Base-by-base conservation (phyloP, 2,113 vertebrate genomes). In the Myotis yumanensis region DNA sequence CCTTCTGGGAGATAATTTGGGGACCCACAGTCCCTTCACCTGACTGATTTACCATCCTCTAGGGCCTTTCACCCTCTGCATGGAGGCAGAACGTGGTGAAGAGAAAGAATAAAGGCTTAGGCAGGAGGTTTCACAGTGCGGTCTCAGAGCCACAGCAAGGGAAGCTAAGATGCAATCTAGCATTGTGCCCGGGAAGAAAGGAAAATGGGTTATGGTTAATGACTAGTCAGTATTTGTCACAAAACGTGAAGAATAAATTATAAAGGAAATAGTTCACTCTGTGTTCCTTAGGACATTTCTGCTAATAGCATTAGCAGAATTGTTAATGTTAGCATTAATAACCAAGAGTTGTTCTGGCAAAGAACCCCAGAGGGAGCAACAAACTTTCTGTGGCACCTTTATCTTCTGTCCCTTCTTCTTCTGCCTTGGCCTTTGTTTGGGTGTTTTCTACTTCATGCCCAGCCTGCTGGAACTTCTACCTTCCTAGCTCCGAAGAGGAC, bases 1-100 rank as follows among this genome's bases (percentile, higher is more conserved):
- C 32, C 80, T 86, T 88, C 81, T 90, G 71, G 90, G 59, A 82
- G 32, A 43, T 75, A 25, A 71, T 73, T n/a, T 90, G 75, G 52
- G 66, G 23, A 28, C 10, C 30, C 43, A 32, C 1, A 20, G 4
- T 71, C 43, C 23, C 92, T 94, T 88, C 16, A 69, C 9, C 35
- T 69, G 64, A 62, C 22, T 66, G 57, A 75, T 28, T 62, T 66
- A 11, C 57, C 32, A 32, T 62, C 40, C 40, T 75, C 30, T 75
- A 57, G 35, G 43, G 72, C 32, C 35, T 93, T 35, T 46, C 15
- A 7, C 73, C 25, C 59, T 17, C 59, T 54, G 35, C 51, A 35
- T 30, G 17, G 32, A 76, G 71, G 73, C 12, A 57, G 37, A n/a
- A 59, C 14, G 23, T 18, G 23, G 22, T 51, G 35, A 69, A 59